Conservation (phyloP, 2,888 invertebrate genomes). For the Plusia festucae region DNA sequence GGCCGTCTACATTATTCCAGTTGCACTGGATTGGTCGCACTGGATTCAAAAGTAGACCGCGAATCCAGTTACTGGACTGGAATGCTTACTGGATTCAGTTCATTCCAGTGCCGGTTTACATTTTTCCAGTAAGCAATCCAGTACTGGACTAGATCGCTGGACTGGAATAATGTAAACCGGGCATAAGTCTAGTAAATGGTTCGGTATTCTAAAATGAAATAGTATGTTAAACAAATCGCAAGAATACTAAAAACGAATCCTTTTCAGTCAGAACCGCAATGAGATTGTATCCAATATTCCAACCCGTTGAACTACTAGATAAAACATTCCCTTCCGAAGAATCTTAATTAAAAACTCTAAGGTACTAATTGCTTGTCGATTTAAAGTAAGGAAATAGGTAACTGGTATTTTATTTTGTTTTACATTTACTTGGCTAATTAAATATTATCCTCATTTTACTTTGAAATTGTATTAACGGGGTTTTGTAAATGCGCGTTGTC, state of each 20-base stretch:
- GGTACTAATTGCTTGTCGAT: conserved; percentile 12
- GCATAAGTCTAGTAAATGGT: no score
- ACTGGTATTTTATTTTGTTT: background rate
- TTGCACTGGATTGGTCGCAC: no score
- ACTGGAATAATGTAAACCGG: no score
- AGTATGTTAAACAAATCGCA: background rate
- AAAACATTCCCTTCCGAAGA: conserved; percentile 24
- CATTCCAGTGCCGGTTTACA: no score
- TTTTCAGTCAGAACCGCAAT: conserved; percentile 26
- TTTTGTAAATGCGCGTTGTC: background rate
- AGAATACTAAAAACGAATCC: background rate
- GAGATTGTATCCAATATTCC: conserved; percentile 38
- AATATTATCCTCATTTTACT: background rate
- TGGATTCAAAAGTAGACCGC: no score
- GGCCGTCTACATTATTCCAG: no score
- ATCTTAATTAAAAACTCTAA: conserved; percentile 27
- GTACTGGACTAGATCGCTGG: no score
- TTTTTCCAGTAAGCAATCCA: no score
- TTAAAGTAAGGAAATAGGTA: background rate
- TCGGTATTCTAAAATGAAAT: no score
- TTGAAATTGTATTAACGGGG: background rate
- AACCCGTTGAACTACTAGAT: conserved; percentile 11
- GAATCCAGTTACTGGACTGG: no score
- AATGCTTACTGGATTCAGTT: no score
- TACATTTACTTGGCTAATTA: background rate